Percentiles rank a stretch among this genome's conserved stretches.
phyloP scores from a whole-genome alignment of 2,888 invertebrate genomes.

The Heliconius sara region DNA sequence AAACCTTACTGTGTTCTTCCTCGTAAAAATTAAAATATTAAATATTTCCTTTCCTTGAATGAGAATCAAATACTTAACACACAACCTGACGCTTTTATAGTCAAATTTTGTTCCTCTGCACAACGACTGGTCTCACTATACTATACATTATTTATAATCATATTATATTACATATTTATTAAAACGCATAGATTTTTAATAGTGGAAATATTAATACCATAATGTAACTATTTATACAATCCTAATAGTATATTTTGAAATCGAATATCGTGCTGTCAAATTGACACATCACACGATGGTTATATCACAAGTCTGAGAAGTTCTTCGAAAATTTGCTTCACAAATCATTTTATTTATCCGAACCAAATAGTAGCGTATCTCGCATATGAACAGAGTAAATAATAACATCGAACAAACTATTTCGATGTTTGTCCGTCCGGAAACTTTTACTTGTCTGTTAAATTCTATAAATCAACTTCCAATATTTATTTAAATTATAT shows the following conservation, averaged over 20 bases:
- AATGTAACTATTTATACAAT: neutral
- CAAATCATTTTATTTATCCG: constrained; percentile 6
- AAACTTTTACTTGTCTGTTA: neutral
- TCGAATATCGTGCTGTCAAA: neutral
- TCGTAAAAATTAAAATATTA: too few relatives aligned
- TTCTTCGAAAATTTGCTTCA: neutral
- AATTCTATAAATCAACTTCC: neutral
- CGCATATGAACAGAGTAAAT: constrained; percentile 16
- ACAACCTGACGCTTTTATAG: too few relatives aligned
- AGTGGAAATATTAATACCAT: neutral
- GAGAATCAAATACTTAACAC: too few relatives aligned
- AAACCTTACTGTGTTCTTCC: too few relatives aligned
- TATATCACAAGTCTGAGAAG: constrained; percentile 14
- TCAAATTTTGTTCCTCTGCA: too few relatives aligned
- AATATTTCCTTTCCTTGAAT: too few relatives aligned
- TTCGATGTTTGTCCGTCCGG: neutral
- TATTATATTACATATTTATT: too few relatives aligned
- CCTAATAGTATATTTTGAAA: neutral
- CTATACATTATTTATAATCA: too few relatives aligned
- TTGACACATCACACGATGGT: neutral
- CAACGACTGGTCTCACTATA: too few relatives aligned
- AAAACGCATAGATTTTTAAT: too few relatives aligned
- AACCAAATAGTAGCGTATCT: constrained; percentile 26
- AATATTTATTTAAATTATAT: neutral
- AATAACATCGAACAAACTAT: neutral